Base-by-base conservation (phyloP, 2,113 vertebrate species). In the Cygnus atratus region DNA sequence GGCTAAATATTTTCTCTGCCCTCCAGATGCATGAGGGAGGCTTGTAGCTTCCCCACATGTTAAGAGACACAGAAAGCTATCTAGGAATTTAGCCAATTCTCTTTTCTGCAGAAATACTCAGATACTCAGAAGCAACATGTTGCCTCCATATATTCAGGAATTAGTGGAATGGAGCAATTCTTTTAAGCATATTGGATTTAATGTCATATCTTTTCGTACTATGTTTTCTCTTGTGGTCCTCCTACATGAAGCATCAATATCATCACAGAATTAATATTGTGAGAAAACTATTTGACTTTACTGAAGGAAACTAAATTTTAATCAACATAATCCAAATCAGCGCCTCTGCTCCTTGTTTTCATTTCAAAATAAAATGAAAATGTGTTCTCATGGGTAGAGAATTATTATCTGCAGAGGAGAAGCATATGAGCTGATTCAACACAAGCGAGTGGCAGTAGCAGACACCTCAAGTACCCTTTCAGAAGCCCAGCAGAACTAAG, bases 291-390 rank as follows among this genome's bases (percentile, higher is more conserved):
- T 94, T 96, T 96, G 41, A 93, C 73, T 96, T 93, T 82, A 87
- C 67, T 90, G 88, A 79, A 80, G 75, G 81, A 95, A 92, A 97
- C 76, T 79, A 72, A 68, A 85, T 94, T 96, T 91, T 95, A 97
- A 96, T 95, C 84, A 92, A 91, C 94, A 77, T 81, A 94, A 97
- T 94, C 83, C 90, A 85, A 93, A 95, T 94, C 84, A 92, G 67
- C n/a, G 87, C 54, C 68, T 67, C 33, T 75, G 31, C 68, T 95
- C 82, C 54, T 95, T 97, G 76, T 96, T 97, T 96, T 97, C 72
- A 93, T 95, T 97, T 95, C 81, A 88, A 74, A 94, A 77, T 65
- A 88, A 93, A 96, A 97, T 93, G 92, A 96, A 95, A 96, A 95
- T 26, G 79, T 92, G 88, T 88, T 95, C 88, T 96, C 87, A 13